phyloP scores from a whole-genome alignment of 2,888 invertebrate species.

The Ephialtes manifestator region DNA sequence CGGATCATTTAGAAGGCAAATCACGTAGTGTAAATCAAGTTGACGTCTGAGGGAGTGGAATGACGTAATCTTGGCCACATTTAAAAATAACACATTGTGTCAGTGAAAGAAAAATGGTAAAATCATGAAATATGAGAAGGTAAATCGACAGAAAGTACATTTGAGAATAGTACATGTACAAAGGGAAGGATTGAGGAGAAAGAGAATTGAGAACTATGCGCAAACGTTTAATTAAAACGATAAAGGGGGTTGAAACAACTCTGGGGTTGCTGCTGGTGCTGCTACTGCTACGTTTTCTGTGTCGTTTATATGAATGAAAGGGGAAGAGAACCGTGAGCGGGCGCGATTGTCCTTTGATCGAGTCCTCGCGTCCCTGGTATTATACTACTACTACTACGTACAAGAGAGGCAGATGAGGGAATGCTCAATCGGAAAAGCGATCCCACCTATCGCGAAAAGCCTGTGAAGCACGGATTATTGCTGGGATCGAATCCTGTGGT shows the following conservation, averaged over 20 bases:
- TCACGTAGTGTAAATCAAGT: conserved; percentile 56
- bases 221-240: conserved; percentile 69
- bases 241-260: conserved; percentile 58
- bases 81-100: conserved; percentile 1
- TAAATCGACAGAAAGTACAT: conserved; percentile 37
- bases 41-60: conserved; percentile 38
- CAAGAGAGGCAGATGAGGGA: conserved; percentile 36
- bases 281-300: conserved; percentile 18
- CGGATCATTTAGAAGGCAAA: conserved; percentile 54
- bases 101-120: background rate
- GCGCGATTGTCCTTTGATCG: conserved; percentile 65
- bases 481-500: conserved; percentile 52
- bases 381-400: conserved; percentile 11
- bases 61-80: conserved; percentile 44
- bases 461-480: conserved; percentile 57
- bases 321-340: conserved; percentile 41
- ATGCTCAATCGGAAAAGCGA: conserved; percentile 62
- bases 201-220: conserved; percentile 43
- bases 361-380: conserved; percentile 38
- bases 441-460: conserved; percentile 40
- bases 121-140: conserved; percentile 8
- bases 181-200: conserved; percentile 16
- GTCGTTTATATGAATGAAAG: conserved; percentile 26
- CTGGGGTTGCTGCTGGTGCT: conserved; percentile 31
- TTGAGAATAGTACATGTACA: background rate